phyloP scores from a whole-genome alignment of 2,113 vertebrate species.

The Apistogramma diplotaenia region DNA sequence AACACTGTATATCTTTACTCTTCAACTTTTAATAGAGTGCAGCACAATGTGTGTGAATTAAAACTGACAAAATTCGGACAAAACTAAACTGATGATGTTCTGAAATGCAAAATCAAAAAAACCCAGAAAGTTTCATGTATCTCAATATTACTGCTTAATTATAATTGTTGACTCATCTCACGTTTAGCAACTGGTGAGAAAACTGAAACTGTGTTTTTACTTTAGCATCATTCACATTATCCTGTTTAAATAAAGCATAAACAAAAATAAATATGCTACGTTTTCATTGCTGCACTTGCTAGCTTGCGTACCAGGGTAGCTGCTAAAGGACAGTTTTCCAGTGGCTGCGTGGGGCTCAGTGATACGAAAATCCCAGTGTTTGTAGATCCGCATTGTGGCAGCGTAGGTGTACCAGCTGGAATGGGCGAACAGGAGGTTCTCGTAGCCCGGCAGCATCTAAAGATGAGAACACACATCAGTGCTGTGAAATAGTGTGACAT shows the following conservation, averaged over 20 bases:
- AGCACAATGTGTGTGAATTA: no score
- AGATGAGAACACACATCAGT: not conserved
- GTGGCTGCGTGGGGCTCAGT: conserved; percentile 78
- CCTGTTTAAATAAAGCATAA: not conserved
- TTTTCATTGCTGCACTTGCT: not conserved
- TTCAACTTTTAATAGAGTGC: no score
- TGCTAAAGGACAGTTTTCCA: conserved; percentile 88
- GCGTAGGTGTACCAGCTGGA: conserved; percentile 95
- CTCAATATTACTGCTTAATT: no score
- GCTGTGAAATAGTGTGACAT: not conserved
- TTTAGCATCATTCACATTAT: not conserved
- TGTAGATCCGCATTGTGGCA: conserved; percentile 89
- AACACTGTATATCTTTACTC: no score
- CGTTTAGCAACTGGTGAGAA: no score
- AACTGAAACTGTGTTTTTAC: no score
- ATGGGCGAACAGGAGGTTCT: conserved; percentile 90
- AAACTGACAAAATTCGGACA: no score
- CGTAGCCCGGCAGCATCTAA: conserved; percentile 90
- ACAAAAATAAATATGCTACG: not conserved
- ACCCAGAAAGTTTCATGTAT: no score
- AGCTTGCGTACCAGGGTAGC: conserved; percentile 83
- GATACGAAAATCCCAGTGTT: conserved; percentile 90
- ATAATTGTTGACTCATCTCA: no score
- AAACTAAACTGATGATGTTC: no score
- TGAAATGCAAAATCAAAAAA: no score